Evolutionary conservation across 2,888 invertebrate genomes (phyloP), one percentile per base, ranked within the genome.

Genomic region (Atethmia centrago): DNA sequence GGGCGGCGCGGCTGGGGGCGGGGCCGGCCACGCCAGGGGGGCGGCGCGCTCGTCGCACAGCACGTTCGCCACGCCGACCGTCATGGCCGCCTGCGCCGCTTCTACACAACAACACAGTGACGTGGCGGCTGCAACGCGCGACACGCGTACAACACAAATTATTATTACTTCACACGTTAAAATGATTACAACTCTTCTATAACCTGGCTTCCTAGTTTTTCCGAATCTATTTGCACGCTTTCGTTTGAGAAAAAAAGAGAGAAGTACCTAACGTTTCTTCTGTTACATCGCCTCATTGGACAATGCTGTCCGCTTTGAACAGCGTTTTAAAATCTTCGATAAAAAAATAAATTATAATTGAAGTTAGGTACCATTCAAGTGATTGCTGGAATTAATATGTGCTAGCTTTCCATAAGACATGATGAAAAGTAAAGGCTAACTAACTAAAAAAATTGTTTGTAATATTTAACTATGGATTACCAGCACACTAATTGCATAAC

Each of bases 1-100:
- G 91, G 97, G 97, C 91, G 97, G 97, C 87, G 97, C 95, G 89
- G 91, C 96, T 87, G 94, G 94, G 90, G 94, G 96, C 90, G 94
- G 96, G 85, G 97, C 97, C 88, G 94, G 96, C 95, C 94, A 97
- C 94, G 97, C 97, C 92, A 95, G 94, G 64, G 96, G 96, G 91
- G 96, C 96, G 95, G 97, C 93, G 91, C 97, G 97, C 83, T 97
- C 97, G 90, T 97, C 96, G 95, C 97, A 97, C 87, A 97, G 97
- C 92, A 97, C 95, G 91, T 97, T 95, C 87, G 97, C 96, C 91
- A 96, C 97, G 96, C 97, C 97, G 95, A 97, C 97, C 95, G 97
- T 96, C 97, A 97, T 97, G 96, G 97, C 97, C 96, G 97, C 97
- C 93, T 97, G 97, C 91, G 97, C 94, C 94, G 97, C 97, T 96